phyloP scores from a whole-genome alignment of 2,888 invertebrate species.

The Coelogynopora nodosa region DNA sequence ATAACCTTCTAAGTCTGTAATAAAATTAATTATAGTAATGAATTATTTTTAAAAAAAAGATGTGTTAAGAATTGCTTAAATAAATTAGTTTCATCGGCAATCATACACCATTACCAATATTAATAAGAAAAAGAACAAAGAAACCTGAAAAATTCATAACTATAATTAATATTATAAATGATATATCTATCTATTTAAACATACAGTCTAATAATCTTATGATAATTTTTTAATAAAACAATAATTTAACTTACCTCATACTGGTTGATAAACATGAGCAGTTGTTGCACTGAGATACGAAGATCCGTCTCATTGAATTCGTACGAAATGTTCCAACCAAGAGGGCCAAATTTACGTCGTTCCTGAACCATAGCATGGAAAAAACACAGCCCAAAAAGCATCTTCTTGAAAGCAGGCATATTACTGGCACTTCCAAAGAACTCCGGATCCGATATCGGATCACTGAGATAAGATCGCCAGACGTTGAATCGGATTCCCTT shows the following conservation, averaged over 20 bases:
- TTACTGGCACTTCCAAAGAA: constrained; percentile 66
- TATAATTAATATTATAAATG: no score
- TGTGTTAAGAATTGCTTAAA: no score
- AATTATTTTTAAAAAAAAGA: no score
- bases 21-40: no score
- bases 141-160: no score
- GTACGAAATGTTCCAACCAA: constrained; percentile 65
- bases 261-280: constrained; percentile 63
- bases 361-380: constrained; percentile 65
- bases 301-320: constrained; percentile 65
- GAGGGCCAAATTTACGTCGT: constrained; percentile 63
- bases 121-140: no score
- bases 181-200: no score
- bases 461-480: constrained; percentile 61
- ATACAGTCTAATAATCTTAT: no score
- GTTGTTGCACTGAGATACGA: constrained; percentile 62
- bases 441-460: constrained; percentile 65
- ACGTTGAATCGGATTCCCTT: constrained; percentile 62
- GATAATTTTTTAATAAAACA: no score
- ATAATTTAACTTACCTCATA: constrained; percentile 59
- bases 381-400: constrained; percentile 64
- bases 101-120: no score
- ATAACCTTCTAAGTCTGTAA: no score
- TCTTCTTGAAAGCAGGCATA: constrained; percentile 58
- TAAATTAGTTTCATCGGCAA: no score